Base-by-base conservation (phyloP, 2,113 vertebrate species). In the Hemichromis elongatus region DNA sequence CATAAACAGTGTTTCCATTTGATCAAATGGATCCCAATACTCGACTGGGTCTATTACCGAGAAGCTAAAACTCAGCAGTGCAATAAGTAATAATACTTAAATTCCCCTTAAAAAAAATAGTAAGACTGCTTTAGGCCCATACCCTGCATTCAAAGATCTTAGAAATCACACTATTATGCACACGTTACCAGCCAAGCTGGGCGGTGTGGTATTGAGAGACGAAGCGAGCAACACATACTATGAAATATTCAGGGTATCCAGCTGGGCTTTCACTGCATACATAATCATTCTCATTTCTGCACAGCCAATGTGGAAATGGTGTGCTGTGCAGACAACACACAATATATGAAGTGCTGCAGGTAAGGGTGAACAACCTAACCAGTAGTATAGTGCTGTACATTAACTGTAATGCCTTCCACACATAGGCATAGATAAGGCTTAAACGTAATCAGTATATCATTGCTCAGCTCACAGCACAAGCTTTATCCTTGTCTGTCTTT, bases 161-260 rank as follows among this genome's bases (percentile, higher is more conserved):
- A 88, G 84, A 93, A 90, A 90, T 89, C 86, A 88, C 82, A 91
- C 85, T 42, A 94, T 93, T 92, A 92, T 90, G 92, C 93, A 92
- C 90, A 90, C 37, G 82, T 77, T 92, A 89, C 89, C 90, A 90
- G 84, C 90, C 92, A 84, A 77, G 89, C 93, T 63, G 88, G 87
- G 86, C 90, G 90, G 88, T 89, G 92, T 93, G 93, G 90, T 90
- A 89, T 82, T 89, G 88, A 92, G 93, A 95, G 91, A 94, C 86
- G 77, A 92, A 92, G 92, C 88, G 89, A 92, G 94, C 87, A 93
- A 95, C 94, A 89, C 90, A 93, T 88, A 94, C 93, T 92, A 95
- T 95, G 93, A 96, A 96, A 96, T 95, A 96, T 96, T 96, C 95
- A 95, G 95, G 86, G 90, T 91, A 93, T 93, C 94, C 95, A 95